Conservation (phyloP, 2,888 invertebrate species). For the Fragum whitleyi region DNA sequence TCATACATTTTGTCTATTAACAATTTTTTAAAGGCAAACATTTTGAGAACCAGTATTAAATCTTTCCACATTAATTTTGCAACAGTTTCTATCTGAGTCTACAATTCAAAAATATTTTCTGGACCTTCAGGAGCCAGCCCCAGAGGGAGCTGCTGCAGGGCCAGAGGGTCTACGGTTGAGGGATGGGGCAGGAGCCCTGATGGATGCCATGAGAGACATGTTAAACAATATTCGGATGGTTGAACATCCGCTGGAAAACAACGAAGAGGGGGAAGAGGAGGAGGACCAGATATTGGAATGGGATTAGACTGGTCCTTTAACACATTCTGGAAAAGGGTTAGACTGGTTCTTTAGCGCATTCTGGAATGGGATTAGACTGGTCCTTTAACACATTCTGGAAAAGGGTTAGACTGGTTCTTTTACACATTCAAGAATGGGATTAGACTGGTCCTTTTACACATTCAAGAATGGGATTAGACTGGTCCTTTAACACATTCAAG, state of each 20-base stretch:
- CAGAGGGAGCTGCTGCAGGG: slow-evolving; percentile 69
- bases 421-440: slow-evolving; percentile 65
- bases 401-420: too few relatives aligned
- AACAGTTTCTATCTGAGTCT: too few relatives aligned
- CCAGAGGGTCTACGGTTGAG: slow-evolving; percentile 86
- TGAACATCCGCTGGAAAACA: slow-evolving; percentile 86
- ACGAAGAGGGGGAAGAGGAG: slow-evolving; percentile 62
- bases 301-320: slow-evolving; percentile 39
- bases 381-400: too few relatives aligned
- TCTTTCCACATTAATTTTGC: too few relatives aligned
- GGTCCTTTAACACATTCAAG: too few relatives aligned
- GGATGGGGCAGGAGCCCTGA: slow-evolving; percentile 89
- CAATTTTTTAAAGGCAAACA: too few relatives aligned
- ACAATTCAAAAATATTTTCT: too few relatives aligned
- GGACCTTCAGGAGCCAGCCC: slow-evolving; percentile 64
- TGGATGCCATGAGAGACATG: slow-evolving; percentile 91
- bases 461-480: too few relatives aligned
- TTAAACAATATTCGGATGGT: slow-evolving; percentile 89
- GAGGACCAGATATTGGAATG: slow-evolving; percentile 59
- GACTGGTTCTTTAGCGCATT: too few relatives aligned
- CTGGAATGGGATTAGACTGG: slow-evolving; percentile 60
- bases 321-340: too few relatives aligned
- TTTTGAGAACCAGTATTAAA: too few relatives aligned
- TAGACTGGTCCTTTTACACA: slow-evolving; percentile 10
- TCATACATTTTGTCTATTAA: too few relatives aligned